These are phyloP conservation scores for Graphium colonna DNA, from an alignment of 2,888 invertebrate species.

Conservation along the genomic window DNA sequence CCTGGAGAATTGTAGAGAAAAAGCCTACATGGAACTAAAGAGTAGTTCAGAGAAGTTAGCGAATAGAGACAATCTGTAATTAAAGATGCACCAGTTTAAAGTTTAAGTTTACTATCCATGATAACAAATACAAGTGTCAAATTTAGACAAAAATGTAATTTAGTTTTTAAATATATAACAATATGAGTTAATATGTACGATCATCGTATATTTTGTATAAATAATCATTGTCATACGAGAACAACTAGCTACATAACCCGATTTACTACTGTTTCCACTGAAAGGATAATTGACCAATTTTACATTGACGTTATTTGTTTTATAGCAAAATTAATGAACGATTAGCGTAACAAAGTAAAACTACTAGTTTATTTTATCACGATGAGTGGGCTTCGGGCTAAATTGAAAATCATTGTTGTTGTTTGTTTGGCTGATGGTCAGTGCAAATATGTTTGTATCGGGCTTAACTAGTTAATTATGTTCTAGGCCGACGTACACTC, in stretches of 20 bases:
- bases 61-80: no score
- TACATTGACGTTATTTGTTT: not conserved
- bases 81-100: no score
- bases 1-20: no score
- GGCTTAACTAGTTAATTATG: conserved; percentile 13
- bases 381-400: conserved; percentile 14
- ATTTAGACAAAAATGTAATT: no score
- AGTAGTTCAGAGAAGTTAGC: no score
- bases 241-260: not conserved
- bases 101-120: no score
- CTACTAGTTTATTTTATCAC: conserved; percentile 18
- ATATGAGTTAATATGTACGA: no score
- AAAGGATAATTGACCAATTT: conserved; percentile 14
- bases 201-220: not conserved
- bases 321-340: conserved; percentile 18
- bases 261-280: not conserved
- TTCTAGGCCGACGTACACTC: not conserved
- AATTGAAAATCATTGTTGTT: conserved; percentile 23
- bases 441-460: conserved; percentile 11
- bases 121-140: no score
- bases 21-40: no score
- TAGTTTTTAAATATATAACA: no score
- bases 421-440: conserved; percentile 16
- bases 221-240: not conserved
- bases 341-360: conserved; percentile 20